Percentiles rank a stretch among this genome's conserved stretches.
Evolutionary conservation across 2,113 vertebrate species (phyloP).

Genomic region (Myotis davidii): DNA sequence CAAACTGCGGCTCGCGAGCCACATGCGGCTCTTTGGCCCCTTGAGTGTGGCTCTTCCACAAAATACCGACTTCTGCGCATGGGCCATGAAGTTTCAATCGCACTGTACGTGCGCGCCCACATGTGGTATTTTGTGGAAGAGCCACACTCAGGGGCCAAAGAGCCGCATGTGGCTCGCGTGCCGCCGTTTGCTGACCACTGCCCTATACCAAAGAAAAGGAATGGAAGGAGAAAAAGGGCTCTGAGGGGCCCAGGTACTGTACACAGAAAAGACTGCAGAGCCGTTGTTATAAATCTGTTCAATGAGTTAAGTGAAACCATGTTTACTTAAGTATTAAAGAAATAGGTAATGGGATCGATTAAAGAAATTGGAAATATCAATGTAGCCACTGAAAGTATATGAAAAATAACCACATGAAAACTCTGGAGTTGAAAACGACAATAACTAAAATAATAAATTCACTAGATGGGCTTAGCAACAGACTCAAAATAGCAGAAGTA

Average conservation of each 20-base stretch:
- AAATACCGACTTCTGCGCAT: too few species aligned
- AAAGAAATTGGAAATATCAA: neutral
- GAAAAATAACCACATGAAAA: neutral
- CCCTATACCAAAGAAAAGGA: neutral
- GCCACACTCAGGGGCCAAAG: too few species aligned
- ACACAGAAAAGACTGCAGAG: neutral
- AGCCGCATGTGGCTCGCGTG: too few species aligned
- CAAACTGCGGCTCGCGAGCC: too few species aligned
- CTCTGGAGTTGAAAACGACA: neutral
- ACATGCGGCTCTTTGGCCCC: too few species aligned
- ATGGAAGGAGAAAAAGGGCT: neutral
- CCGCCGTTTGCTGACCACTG: too few species aligned
- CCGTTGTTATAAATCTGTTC: neutral
- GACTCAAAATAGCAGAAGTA: neutral
- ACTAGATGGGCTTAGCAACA: neutral
- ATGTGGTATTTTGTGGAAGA: too few species aligned
- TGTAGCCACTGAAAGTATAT: neutral
- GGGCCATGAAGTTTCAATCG: too few species aligned
- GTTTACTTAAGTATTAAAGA: neutral
- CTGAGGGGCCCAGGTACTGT: neutral
- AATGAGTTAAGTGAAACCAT: neutral
- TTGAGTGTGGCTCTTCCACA: too few species aligned
- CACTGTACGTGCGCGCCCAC: too few species aligned
- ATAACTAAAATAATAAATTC: neutral
- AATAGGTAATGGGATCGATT: neutral